These are phyloP conservation scores for Tetramorium bicarinatum DNA, from an alignment of 2,888 invertebrate species.

Conservation along the genomic window DNA sequence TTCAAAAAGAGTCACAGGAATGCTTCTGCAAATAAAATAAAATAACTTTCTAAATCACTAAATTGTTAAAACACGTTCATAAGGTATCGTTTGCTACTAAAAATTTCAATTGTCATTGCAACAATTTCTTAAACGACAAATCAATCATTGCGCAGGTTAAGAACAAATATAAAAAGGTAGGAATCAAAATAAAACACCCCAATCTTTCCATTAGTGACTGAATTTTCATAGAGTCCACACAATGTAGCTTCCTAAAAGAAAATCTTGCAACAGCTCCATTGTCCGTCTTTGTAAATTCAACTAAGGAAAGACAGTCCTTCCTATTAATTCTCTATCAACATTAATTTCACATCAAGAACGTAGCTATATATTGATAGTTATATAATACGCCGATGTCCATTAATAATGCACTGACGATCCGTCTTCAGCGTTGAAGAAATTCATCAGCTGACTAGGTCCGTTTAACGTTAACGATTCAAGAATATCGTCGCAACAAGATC, in stretches of 20 bases:
- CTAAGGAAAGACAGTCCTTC: background rate
- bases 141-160: background rate
- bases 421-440: constrained; percentile 3
- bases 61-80: background rate
- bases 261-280: background rate
- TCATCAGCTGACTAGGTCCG: background rate
- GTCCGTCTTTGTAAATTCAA: background rate
- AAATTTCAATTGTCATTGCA: constrained; percentile 2
- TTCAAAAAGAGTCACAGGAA: constrained; percentile 6
- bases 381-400: background rate
- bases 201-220: background rate
- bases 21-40: background rate
- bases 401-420: background rate
- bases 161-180: background rate
- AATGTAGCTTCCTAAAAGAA: background rate
- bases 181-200: constrained; percentile 1
- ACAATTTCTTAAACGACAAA: constrained; percentile 18
- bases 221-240: constrained; percentile 6
- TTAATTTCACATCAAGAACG: constrained; percentile 34
- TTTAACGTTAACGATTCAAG: background rate
- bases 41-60: background rate
- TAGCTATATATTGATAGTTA: background rate
- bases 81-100: background rate
- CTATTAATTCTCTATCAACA: background rate
- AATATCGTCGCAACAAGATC: background rate